Conservation (phyloP, 2,797 vertebrate genomes). For the Eulemur mongoz region DNA sequence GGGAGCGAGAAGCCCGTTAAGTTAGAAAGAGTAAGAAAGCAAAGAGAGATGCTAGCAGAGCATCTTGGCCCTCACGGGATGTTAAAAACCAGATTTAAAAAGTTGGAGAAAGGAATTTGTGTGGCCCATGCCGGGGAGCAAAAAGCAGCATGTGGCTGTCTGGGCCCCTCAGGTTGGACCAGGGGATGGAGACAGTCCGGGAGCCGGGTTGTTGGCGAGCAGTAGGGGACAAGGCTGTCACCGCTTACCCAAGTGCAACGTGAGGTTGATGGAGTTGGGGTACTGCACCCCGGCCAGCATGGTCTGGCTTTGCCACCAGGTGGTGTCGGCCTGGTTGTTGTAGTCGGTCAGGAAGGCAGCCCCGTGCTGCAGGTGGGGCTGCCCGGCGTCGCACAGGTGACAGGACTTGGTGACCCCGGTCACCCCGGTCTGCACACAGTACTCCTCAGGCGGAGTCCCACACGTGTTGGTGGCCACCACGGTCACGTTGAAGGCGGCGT, state of each 20-base stretch:
- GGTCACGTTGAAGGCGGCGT: slow-evolving; percentile 97
- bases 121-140: background rate
- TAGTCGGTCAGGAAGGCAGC: slow-evolving; percentile 97
- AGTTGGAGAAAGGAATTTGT: slow-evolving; percentile 9
- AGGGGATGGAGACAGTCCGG: background rate
- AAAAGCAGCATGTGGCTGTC: background rate
- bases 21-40: background rate
- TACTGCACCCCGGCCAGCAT: slow-evolving; percentile 98
- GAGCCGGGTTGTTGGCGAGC: background rate
- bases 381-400: slow-evolving; percentile 95
- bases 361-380: slow-evolving; percentile 92
- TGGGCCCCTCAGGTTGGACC: background rate
- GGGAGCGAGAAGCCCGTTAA: background rate
- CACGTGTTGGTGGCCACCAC: slow-evolving; percentile 97
- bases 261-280: slow-evolving; percentile 95
- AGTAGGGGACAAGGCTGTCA: background rate
- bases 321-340: slow-evolving; percentile 97
- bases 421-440: slow-evolving; percentile 98
- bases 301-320: slow-evolving; percentile 99
- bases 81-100: background rate
- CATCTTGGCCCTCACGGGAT: background rate
- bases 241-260: slow-evolving; percentile 96
- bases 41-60: background rate
- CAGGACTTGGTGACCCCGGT: slow-evolving; percentile 99
- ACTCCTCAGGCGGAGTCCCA: slow-evolving; percentile 96